A percentile compares a stretch with the other conserved stretches of the same genome.
These are phyloP conservation scores for Cheirogaleus major DNA, from an alignment of 2,797 vertebrate species.

Conservation along the genomic window DNA sequence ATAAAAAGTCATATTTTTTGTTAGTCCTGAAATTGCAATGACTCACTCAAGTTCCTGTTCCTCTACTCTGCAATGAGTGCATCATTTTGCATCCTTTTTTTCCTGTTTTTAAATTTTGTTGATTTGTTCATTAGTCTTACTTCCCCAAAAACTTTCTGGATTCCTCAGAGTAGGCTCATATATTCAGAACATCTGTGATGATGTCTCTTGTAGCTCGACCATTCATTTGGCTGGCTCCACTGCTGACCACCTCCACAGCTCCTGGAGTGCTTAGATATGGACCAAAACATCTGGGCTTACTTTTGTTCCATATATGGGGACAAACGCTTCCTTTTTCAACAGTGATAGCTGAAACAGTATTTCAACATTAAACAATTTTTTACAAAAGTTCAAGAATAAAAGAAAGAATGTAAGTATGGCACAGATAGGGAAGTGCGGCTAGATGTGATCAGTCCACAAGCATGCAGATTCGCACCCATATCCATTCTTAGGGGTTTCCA, in stretches of 20 bases:
- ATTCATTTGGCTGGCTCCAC: neutral
- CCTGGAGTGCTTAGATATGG: neutral
- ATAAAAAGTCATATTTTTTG: neutral
- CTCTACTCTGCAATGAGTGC: neutral
- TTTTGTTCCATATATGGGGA: neutral
- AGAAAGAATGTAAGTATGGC: neutral
- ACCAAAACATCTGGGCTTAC: neutral
- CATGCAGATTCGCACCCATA: neutral
- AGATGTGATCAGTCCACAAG: neutral
- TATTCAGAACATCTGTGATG: neutral
- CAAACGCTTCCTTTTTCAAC: neutral
- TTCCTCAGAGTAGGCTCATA: neutral
- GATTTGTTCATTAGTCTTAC: neutral
- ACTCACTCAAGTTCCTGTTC: neutral
- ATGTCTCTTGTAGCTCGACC: neutral
- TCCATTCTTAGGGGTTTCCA: neutral
- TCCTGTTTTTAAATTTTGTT: neutral
- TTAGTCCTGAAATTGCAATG: neutral
- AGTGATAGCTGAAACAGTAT: neutral
- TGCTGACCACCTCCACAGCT: neutral
- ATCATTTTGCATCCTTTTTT: neutral
- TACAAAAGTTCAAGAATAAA: neutral
- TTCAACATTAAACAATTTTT: neutral
- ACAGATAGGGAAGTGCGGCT: neutral
- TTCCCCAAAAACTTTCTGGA: neutral